phyloP scores from a whole-genome alignment of 2,888 invertebrate genomes.

The Euzophera pinguis region DNA sequence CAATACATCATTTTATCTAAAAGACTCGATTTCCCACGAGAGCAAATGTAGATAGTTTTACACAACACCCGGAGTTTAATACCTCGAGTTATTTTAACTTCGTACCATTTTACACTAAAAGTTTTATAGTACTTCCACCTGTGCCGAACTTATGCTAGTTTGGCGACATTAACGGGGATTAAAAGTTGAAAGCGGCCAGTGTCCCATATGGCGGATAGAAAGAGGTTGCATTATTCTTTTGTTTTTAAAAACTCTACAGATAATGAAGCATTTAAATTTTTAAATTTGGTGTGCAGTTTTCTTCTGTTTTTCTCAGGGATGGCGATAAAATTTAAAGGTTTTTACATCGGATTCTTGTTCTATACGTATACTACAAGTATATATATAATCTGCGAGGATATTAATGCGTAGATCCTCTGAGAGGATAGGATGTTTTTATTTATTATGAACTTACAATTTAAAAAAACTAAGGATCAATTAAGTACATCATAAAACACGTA shows the following conservation, averaged over 20 bases:
- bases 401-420: no score
- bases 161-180: slow-evolving; percentile 1
- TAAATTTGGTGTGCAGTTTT: background rate
- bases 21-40: slow-evolving; percentile 6
- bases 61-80: slow-evolving; percentile 4
- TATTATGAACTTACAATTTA: no score
- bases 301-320: no score
- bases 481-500: no score
- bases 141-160: slow-evolving; percentile 2
- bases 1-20: slow-evolving; percentile 7
- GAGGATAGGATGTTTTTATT: no score
- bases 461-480: no score
- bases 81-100: slow-evolving; percentile 8
- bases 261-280: slow-evolving; percentile 4
- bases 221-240: slow-evolving; percentile 5
- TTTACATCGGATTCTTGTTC: no score
- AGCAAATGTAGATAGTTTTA: slow-evolving; percentile 2
- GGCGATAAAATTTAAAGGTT: no score
- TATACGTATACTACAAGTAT: no score
- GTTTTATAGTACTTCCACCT: slow-evolving; percentile 1
- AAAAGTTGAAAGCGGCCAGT: slow-evolving; percentile 8
- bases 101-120: slow-evolving; percentile 7
- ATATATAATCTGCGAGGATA: no score
- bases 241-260: slow-evolving; percentile 2
- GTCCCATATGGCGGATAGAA: slow-evolving; percentile 7